These are phyloP conservation scores for Subanguina moxae DNA, from an alignment of 1,140 invertebrate species.

Conservation along the genomic window DNA sequence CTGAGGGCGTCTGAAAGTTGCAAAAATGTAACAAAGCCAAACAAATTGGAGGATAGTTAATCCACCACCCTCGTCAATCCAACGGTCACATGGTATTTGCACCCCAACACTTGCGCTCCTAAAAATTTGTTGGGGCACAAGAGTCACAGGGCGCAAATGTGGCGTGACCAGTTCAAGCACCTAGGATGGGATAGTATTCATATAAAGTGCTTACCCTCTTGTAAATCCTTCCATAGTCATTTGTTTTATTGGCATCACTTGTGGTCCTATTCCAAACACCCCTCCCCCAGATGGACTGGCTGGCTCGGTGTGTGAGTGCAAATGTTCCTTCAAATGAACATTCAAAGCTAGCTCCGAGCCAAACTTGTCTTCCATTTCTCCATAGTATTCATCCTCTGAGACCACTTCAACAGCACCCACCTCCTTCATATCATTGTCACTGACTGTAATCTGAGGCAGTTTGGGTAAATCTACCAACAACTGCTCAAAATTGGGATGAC, in stretches of 20 bases:
- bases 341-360: slow-evolving; percentile 2
- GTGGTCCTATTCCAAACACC: not conserved
- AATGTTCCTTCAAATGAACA: slow-evolving; percentile 1
- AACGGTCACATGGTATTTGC: too few species aligned
- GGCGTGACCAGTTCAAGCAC: too few species aligned
- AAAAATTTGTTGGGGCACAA: too few species aligned
- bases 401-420: not conserved
- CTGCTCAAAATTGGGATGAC: slow-evolving; percentile 11
- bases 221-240: not conserved
- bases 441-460: slow-evolving; percentile 37
- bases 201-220: not conserved
- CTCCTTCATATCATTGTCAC: slow-evolving; percentile 35
- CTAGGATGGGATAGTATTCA: too few species aligned
- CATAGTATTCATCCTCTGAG: slow-evolving; percentile 50
- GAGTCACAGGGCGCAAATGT: too few species aligned
- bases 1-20: slow-evolving; percentile 5
- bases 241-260: not conserved
- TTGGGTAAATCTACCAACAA: slow-evolving; percentile 1
- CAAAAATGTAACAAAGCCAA: too few species aligned
- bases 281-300: not conserved
- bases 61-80: too few species aligned
- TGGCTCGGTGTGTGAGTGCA: slow-evolving; percentile 3
- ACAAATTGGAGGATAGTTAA: too few species aligned
- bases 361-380: slow-evolving; percentile 19
- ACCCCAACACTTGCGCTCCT: too few species aligned